Percentiles rank a stretch among this genome's conserved stretches.
phyloP scores from a whole-genome alignment of 2,797 vertebrate species.

The Oreochromis mossambicus region DNA sequence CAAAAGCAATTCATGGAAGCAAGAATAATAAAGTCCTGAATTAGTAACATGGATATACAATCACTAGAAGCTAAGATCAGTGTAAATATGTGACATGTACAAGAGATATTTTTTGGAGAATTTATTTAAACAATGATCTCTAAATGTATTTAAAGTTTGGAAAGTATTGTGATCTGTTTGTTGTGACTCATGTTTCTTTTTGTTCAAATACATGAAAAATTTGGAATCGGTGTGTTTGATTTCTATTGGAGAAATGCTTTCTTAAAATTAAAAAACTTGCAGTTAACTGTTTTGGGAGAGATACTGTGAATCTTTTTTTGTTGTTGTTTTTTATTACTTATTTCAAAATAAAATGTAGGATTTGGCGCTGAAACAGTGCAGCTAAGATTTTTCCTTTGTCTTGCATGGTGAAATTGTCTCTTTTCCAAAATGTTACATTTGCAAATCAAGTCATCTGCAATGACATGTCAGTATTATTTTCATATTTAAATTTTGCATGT shows the following conservation, averaged over 20 bases:
- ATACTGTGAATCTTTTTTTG: conserved; percentile 55
- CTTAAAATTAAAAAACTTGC: conserved; percentile 22
- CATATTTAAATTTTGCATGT: neutral
- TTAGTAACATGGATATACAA: conserved; percentile 21
- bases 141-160: conserved; percentile 78
- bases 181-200: conserved; percentile 42
- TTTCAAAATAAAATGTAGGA: conserved; percentile 38
- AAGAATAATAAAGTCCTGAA: neutral
- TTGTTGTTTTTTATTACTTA: conserved; percentile 34
- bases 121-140: conserved; percentile 92
- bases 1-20: neutral
- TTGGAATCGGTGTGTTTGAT: conserved; percentile 16
- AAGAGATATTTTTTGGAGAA: conserved; percentile 90
- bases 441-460: neutral
- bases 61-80: conserved; percentile 58
- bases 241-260: conserved; percentile 34
- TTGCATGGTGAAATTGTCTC: neutral
- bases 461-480: neutral
- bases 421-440: neutral
- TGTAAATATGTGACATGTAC: conserved; percentile 93
- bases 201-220: conserved; percentile 19
- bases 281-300: conserved; percentile 35
- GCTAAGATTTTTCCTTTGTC: neutral
- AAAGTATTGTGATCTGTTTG: conserved; percentile 71
- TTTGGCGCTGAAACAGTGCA: neutral